Conservation (phyloP, 2,113 vertebrate genomes). For the Indri indri region DNA sequence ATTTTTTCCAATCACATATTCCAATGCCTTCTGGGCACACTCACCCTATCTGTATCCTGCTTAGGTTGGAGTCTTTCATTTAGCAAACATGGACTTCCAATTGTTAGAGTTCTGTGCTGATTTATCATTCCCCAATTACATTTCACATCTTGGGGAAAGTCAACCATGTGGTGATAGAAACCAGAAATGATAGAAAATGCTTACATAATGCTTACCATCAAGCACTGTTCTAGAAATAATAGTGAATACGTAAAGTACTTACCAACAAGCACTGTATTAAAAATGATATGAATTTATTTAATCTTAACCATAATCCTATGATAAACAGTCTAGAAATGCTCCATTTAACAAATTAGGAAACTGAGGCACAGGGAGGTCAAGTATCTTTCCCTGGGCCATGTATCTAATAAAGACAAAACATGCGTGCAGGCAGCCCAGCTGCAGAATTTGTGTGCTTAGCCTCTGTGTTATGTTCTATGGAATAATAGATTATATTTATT, state of each 20-base stretch:
- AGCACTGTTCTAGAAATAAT: neutral
- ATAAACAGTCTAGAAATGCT: neutral
- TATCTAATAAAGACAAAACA: neutral
- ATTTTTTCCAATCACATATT: neutral
- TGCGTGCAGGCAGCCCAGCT: neutral
- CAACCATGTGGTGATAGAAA: neutral
- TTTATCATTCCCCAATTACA: neutral
- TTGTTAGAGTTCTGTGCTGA: neutral
- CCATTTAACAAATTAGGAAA: neutral
- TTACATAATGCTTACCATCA: neutral
- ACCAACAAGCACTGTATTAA: neutral
- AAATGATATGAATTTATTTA: neutral
- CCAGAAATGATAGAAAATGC: slow-evolving; percentile 21
- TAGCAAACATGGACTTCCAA: neutral
- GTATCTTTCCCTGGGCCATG: neutral
- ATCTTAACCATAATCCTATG: neutral
- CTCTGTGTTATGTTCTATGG: neutral
- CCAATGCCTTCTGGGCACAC: neutral
- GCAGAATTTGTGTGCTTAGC: neutral
- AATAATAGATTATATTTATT: neutral
- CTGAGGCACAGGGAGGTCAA: neutral
- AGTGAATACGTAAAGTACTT: neutral
- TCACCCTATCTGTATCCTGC: neutral
- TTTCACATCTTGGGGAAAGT: neutral
- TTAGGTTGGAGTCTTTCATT: neutral